Conservation (phyloP, 1,140 invertebrate genomes). For the Conus betulinus region DNA sequence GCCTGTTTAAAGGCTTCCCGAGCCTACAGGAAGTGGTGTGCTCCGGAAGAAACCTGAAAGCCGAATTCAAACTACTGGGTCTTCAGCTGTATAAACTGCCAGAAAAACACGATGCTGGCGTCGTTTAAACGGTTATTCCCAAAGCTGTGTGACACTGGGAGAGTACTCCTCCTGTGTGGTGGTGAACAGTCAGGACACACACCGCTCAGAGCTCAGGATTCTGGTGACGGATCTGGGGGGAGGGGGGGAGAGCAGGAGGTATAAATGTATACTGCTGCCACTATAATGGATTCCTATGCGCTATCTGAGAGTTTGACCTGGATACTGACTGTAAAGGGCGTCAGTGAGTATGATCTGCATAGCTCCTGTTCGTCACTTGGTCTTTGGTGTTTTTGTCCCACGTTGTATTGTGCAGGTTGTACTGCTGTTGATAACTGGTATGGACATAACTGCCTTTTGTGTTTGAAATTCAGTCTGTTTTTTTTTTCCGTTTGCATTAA, state of each 20-base stretch:
- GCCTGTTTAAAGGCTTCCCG: background rate
- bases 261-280: slow-evolving; percentile 1
- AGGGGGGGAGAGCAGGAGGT: slow-evolving; percentile 13
- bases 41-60: background rate
- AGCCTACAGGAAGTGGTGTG: slow-evolving; percentile 25
- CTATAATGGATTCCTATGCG: background rate
- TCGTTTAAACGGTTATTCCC: background rate
- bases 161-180: slow-evolving; percentile 23
- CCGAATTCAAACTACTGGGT: background rate
- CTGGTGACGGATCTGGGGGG: slow-evolving; percentile 20
- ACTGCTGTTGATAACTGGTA: too few species aligned
- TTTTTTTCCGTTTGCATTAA: background rate
- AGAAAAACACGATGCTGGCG: background rate
- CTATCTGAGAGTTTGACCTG: background rate
- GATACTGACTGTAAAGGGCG: background rate
- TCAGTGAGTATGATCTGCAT: slow-evolving; percentile 9
- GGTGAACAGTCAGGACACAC: background rate
- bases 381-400: background rate
- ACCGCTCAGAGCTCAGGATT: background rate
- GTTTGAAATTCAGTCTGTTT: background rate
- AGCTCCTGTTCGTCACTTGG: background rate
- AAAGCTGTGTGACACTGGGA: slow-evolving; percentile 2
- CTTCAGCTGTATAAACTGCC: background rate
- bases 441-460: background rate
- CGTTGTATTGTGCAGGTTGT: too few species aligned